These are phyloP conservation scores for Dromiciops gliroides DNA, from an alignment of 2,113 vertebrate genomes.

Conservation along the genomic window DNA sequence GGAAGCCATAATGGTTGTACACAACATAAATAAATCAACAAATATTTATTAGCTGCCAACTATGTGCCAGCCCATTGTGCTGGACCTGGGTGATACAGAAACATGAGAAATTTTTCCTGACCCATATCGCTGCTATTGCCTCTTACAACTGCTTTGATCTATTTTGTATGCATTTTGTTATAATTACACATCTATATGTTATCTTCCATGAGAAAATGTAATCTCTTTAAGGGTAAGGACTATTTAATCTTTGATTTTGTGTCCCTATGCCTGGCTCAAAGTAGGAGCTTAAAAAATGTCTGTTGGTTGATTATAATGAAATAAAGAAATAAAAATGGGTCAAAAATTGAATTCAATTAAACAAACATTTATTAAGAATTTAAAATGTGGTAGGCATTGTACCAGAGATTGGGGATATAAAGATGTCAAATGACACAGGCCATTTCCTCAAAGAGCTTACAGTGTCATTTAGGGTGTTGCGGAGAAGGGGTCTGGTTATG, in stretches of 20 bases:
- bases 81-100: neutral
- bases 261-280: neutral
- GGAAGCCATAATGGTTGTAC: too few relatives aligned
- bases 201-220: neutral
- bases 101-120: neutral
- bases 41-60: neutral
- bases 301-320: neutral
- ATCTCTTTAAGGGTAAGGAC: neutral
- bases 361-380: neutral
- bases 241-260: neutral
- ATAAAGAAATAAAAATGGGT: neutral
- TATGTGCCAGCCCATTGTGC: neutral
- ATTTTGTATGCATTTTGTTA: neutral
- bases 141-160: neutral
- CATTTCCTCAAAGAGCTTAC: neutral
- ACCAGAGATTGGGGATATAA: neutral
- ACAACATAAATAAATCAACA: neutral
- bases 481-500: neutral
- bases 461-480: neutral
- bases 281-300: neutral
- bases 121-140: neutral
- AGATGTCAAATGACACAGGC: neutral
- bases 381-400: neutral
- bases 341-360: neutral
- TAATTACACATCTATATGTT: neutral